Conservation (phyloP, 2,888 invertebrate genomes). For the Epinotia demarniana region DNA sequence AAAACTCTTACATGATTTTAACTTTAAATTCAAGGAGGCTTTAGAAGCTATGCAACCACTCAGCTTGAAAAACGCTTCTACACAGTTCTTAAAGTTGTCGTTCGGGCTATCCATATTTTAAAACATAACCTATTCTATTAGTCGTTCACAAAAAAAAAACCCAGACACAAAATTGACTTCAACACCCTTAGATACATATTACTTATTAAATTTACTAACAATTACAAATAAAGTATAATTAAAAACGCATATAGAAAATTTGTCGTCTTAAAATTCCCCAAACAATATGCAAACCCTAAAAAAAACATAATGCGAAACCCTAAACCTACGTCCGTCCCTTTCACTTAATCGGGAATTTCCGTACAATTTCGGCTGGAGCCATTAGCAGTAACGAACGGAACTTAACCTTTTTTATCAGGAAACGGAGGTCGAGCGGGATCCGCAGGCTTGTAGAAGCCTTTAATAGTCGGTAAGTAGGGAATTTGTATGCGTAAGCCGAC, state of each 20-base stretch:
- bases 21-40: too few relatives aligned
- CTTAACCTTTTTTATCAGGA: conserved; percentile 39
- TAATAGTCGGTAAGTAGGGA: not conserved
- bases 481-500: not conserved
- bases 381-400: conserved; percentile 37
- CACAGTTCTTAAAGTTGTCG: too few relatives aligned
- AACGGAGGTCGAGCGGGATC: conserved; percentile 19
- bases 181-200: too few relatives aligned
- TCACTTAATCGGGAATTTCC: conserved; percentile 10
- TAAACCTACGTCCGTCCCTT: not conserved
- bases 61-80: too few relatives aligned
- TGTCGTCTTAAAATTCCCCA: not conserved
- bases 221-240: too few relatives aligned
- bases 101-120: too few relatives aligned
- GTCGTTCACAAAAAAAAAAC: too few relatives aligned
- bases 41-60: too few relatives aligned
- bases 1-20: too few relatives aligned
- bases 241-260: not conserved
- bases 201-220: too few relatives aligned
- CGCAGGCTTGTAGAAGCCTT: not conserved
- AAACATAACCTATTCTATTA: too few relatives aligned
- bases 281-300: not conserved
- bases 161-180: too few relatives aligned
- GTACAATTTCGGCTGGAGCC: conserved; percentile 19
- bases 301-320: not conserved